These are phyloP conservation scores for Mesocricetus auratus DNA, from an alignment of 2,113 vertebrate species.

Conservation along the genomic window DNA sequence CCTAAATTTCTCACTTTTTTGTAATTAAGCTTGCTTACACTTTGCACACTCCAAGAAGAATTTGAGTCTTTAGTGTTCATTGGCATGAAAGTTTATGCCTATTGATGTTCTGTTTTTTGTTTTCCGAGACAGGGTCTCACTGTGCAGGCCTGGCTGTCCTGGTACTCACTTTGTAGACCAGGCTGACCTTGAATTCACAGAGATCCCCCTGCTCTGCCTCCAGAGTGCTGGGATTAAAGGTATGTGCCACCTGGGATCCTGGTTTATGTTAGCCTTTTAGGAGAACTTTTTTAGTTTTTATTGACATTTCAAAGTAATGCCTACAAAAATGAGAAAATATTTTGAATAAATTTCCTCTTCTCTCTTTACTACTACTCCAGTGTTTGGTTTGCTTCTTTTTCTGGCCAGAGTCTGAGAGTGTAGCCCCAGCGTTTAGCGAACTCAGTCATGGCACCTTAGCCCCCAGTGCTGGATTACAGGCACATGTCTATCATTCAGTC, in stretches of 20 bases:
- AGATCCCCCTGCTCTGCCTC: neutral
- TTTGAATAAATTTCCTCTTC: neutral
- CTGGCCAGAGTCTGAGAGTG: neutral
- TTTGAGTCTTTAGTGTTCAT: neutral
- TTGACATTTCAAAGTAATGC: conserved; percentile 54
- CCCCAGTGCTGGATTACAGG: neutral
- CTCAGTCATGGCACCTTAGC: too few species aligned
- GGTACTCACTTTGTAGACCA: too few species aligned
- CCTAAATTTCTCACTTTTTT: neutral
- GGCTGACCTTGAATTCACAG: neutral
- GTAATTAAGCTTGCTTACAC: neutral
- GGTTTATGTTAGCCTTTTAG: conserved; percentile 24
- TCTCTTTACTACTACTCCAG: neutral
- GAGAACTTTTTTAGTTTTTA: conserved; percentile 21
- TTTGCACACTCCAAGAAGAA: neutral
- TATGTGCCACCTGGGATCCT: neutral
- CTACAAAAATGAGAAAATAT: conserved; percentile 20
- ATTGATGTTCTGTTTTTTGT: neutral
- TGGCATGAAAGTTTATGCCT: neutral
- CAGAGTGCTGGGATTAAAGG: neutral
- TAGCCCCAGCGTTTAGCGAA: neutral
- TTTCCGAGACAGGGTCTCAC: neutral
- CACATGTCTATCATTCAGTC: neutral
- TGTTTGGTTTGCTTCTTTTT: neutral
- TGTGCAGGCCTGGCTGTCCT: neutral